Conservation (phyloP, 2,797 vertebrate genomes). For the Oryzias dopingdopingensis region DNA sequence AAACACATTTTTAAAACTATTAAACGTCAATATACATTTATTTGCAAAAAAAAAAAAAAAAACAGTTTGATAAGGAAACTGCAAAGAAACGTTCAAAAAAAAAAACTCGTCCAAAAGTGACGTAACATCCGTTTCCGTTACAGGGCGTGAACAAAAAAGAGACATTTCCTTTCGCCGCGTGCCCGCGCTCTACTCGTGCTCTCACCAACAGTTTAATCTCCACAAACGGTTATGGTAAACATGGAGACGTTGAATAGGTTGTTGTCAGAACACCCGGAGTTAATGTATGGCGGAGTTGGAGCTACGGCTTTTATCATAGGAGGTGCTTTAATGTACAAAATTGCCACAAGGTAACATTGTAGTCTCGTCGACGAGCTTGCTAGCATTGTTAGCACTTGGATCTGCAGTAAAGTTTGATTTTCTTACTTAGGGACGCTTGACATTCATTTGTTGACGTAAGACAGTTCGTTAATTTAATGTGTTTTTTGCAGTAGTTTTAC, state of each 20-base stretch:
- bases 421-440: too few species aligned
- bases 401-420: too few species aligned
- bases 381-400: too few species aligned
- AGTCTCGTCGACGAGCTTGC: too few species aligned
- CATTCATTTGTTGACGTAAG: neutral
- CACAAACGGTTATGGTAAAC: neutral
- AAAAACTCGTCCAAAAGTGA: neutral
- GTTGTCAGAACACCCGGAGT: conserved; percentile 74
- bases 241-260: conserved; percentile 82
- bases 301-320: conserved; percentile 80
- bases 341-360: conserved; percentile 80
- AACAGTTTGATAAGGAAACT: neutral
- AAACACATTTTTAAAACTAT: too few species aligned
- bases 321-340: conserved; percentile 84
- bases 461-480: too few species aligned
- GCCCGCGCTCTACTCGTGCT: conserved; percentile 26
- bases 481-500: rapidly evolving
- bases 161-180: conserved; percentile 35
- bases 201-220: neutral
- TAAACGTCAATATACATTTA: too few species aligned
- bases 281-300: conserved; percentile 84
- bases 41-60: neutral
- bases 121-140: conserved; percentile 57
- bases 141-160: conserved; percentile 45
- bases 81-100: neutral